Base-by-base conservation (phyloP, 2,888 invertebrate species). In the Eristalis pertinax region DNA sequence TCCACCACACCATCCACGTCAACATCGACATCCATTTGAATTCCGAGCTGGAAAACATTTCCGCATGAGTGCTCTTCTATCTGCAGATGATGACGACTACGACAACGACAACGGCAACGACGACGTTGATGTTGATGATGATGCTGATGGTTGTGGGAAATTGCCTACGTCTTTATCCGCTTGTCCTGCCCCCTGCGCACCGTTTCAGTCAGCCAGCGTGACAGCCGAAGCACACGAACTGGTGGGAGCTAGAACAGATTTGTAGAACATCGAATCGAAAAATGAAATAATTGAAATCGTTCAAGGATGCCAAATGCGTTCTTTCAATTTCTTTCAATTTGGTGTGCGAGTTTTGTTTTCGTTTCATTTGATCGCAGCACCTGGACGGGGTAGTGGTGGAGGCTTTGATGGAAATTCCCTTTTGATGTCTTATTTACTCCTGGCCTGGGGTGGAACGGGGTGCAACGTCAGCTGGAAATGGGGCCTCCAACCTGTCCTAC, bases 231-330 rank as follows among this genome's bases (percentile, higher is more conserved):
- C 62, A 10, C 15, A 43, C 13, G 69, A 24, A 64, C 35, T 64
- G 75, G 62, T 76, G 82, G 82, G 76, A 82, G 82, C 76, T 76
- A 69, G 63, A 81, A 73, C 81, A 77, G 86, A 79, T 78, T 83
- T 86, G 74, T 78, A 83, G 67, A 83, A 72, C 79, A 83, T 72
- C 77, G 63, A 70, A 74, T 70, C 70, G 43, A 75, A 74, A 86
- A 79, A 78, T 87, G 74, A 87, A 87, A 84, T 84, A 84, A 84
- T 84, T 76, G 84, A 80, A 87, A 76, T 72, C 80, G 80, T 64
- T 87, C 84, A 76, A 84, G 84, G 84, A 84, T 84, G 64, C 72
- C 76, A 87, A 84, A 84, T 84, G 43, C 79, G 84, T 77, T 80
- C 79, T 77, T 84, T 80, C 84, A 84, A 87, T 87, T 82, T 74